phyloP scores from a whole-genome alignment of 2,797 vertebrate genomes.

The Pagetopsis macropterus region DNA sequence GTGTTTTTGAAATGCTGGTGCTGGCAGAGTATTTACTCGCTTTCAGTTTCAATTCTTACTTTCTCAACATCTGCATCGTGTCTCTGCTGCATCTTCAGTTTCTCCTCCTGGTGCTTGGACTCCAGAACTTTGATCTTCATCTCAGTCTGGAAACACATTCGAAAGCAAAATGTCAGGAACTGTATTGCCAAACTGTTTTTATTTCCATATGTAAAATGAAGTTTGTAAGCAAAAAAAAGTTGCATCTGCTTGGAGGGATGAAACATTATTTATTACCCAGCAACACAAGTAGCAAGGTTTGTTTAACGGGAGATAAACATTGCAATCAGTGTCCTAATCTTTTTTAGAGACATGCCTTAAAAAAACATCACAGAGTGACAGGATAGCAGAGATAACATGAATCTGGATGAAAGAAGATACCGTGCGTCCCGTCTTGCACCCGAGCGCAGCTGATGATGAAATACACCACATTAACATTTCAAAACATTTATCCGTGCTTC shows the following conservation, averaged over 20 bases:
- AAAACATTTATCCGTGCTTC: slow-evolving; percentile 56
- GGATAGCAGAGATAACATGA: slow-evolving; percentile 32
- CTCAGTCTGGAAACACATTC: slow-evolving; percentile 81
- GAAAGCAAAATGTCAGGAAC: slow-evolving; percentile 22
- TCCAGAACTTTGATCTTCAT: slow-evolving; percentile 91
- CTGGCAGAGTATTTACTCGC: neutral
- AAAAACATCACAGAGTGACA: slow-evolving; percentile 17
- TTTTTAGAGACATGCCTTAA: slow-evolving; percentile 10
- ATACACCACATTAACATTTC: slow-evolving; percentile 65
- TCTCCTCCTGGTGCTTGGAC: slow-evolving; percentile 94
- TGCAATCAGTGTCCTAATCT: slow-evolving; percentile 13
- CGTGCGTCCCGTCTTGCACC: slow-evolving; percentile 23
- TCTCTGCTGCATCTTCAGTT: slow-evolving; percentile 91
- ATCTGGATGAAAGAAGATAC: slow-evolving; percentile 43
- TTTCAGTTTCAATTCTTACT: slow-evolving; percentile 76
- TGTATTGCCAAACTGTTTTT: neutral
- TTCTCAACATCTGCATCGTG: slow-evolving; percentile 93
- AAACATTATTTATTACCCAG: slow-evolving; percentile 20
- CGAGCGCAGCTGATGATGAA: slow-evolving; percentile 53
- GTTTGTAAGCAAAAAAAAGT: neutral
- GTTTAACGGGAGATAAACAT: slow-evolving; percentile 15
- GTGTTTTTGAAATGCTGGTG: too few species aligned
- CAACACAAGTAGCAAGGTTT: slow-evolving; percentile 18
- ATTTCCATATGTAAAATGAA: neutral
- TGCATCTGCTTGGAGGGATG: neutral